Percentiles rank a stretch among this genome's conserved stretches.
Conservation (phyloP, 2,888 invertebrate species). For the Sinopyrophorus schimmeli region DNA sequence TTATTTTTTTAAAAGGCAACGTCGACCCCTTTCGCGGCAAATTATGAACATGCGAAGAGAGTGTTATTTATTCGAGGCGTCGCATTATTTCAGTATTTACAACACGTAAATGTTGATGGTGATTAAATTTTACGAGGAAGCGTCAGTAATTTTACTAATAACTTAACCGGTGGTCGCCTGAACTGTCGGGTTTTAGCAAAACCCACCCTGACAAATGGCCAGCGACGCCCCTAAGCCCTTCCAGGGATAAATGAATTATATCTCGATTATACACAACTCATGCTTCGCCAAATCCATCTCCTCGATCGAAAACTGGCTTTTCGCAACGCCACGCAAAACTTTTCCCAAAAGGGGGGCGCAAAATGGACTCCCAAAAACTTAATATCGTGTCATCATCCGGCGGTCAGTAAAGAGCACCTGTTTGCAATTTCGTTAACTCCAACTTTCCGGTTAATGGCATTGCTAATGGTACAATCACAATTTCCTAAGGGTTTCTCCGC, state of each 20-base stretch:
- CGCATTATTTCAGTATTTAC: constrained; percentile 29
- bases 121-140: constrained; percentile 33
- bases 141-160: constrained; percentile 34
- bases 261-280: constrained; percentile 38
- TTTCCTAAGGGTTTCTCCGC: no score
- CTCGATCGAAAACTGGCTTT: no score
- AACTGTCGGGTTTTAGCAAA: constrained; percentile 29
- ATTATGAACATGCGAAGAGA: no score
- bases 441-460: no score
- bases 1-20: no score
- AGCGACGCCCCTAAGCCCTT: constrained; percentile 35
- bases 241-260: constrained; percentile 39
- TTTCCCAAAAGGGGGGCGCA: no score
- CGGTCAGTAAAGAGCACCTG: constrained; percentile 10
- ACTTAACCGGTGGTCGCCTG: constrained; percentile 33
- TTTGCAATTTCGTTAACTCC: constrained; percentile 10
- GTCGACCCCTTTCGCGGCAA: no score
- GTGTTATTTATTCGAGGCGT: no score
- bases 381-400: not conserved
- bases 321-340: no score
- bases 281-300: constrained; percentile 31
- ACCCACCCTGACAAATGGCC: constrained; percentile 37
- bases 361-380: constrained; percentile 1
- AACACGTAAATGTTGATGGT: constrained; percentile 31
- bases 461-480: no score